Conservation (phyloP, 2,888 invertebrate species). For the Crioceris asparagi region DNA sequence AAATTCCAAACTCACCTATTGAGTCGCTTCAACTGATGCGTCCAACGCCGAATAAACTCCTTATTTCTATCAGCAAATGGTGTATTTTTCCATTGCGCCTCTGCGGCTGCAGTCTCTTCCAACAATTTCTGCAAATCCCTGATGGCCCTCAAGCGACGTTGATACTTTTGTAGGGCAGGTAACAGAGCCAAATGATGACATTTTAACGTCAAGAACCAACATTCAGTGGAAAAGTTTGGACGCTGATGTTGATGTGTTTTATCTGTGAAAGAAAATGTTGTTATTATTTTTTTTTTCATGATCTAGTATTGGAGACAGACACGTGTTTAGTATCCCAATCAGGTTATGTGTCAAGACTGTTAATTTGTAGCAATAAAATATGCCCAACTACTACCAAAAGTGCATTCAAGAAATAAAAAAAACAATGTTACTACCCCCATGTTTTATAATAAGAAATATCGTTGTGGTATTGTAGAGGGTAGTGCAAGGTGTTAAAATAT, state of each 20-base stretch:
- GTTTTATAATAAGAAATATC: too few species aligned
- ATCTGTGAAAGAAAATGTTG: too few species aligned
- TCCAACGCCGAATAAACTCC: slow-evolving; percentile 77
- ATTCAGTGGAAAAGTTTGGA: slow-evolving; percentile 89
- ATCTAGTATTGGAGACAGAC: too few species aligned
- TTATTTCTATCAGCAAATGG: slow-evolving; percentile 69
- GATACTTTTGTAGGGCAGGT: slow-evolving; percentile 79
- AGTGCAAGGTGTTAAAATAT: too few species aligned
- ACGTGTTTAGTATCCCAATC: too few species aligned
- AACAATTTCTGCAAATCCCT: slow-evolving; percentile 81
- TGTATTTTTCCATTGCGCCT: slow-evolving; percentile 71
- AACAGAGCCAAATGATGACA: slow-evolving; percentile 87
- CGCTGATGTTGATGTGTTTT: background rate
- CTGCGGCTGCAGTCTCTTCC: slow-evolving; percentile 71
- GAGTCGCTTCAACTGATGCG: slow-evolving; percentile 69
- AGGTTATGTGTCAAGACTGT: too few species aligned
- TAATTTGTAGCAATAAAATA: too few species aligned
- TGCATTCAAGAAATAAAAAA: too few species aligned
- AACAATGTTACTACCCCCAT: too few species aligned
- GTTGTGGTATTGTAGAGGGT: too few species aligned
- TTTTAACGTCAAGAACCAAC: slow-evolving; percentile 93
- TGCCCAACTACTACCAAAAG: too few species aligned
- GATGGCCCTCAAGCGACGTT: slow-evolving; percentile 61
- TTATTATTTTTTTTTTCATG: too few species aligned
- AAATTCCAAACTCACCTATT: slow-evolving; percentile 49